Evolutionary conservation across 2,113 vertebrate species (phyloP), one percentile per base, ranked within the genome.

Genomic region (Macrotis lagotis): DNA sequence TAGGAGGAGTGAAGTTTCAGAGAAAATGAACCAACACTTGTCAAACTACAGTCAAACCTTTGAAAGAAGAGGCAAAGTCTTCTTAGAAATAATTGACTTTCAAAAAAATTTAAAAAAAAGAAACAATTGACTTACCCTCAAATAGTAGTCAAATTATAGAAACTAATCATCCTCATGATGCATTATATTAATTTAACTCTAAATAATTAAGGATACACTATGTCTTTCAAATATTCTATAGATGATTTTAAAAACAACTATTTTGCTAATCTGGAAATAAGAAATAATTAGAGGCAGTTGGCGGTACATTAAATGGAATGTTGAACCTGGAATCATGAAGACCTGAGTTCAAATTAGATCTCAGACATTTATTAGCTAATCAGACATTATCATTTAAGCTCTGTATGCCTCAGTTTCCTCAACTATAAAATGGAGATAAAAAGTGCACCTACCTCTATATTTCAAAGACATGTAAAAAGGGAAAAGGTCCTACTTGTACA

Each of bases 1-100:
- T 90, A 91, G 93, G 95, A 98, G 98, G 97, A 97, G 96, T 94
- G 51, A 96, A 93, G 52, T 93, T 94, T 94, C 90, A 91, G 8
- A 31, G 91, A n/a, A 74, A 51, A 96, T 66, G 95, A 47, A 53
- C 66, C 14, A 8, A 49, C 52, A 92, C 96, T 96, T 91, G 94
- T 94, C 95, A 93, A 94, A 74, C 89, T 51, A 7, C 59, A 91
- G n/a, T 49, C 25, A 95, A 93, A 96, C 90, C 50, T 96, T 93
- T 93, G 94, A 96, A 44, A 7, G 47, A 90, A 83, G 44, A 48
- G 88, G 48, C 55, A 90, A 4, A 92, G 90, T 48, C 88, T 51
- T 48, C 1, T 88, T 55, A 96, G 93, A 95, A 97, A 91, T 91
- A 93, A 95, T 94, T 93, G 89, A 91, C 47, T n/a, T 91, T n/a